Percentiles rank a stretch among this genome's conserved stretches.
phyloP scores from a whole-genome alignment of 1,140 invertebrate species.

The Ylistrum balloti region DNA sequence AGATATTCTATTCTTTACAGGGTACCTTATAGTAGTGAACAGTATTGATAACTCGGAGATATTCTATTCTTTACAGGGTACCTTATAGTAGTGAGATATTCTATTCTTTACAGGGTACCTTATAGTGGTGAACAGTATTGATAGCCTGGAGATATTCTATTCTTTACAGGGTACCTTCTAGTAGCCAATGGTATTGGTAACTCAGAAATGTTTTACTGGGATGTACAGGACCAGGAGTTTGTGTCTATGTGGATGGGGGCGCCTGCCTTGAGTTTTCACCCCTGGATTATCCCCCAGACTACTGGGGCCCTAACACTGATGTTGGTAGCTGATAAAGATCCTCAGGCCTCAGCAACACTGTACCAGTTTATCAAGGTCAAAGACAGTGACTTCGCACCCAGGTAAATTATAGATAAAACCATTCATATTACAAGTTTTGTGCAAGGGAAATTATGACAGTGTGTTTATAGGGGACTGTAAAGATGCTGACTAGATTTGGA shows the following conservation, averaged over 20 bases:
- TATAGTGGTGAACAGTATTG: no score
- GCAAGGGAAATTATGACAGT: background rate
- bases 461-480: no score
- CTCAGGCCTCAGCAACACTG: slow-evolving; percentile 61
- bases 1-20: no score
- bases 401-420: slow-evolving; percentile 61
- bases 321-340: slow-evolving; percentile 65
- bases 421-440: background rate
- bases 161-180: slow-evolving; percentile 70
- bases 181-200: slow-evolving; percentile 74
- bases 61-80: no score
- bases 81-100: no score
- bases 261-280: slow-evolving; percentile 67
- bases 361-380: slow-evolving; percentile 74
- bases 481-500: no score
- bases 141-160: background rate
- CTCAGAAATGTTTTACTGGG: slow-evolving; percentile 77
- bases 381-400: slow-evolving; percentile 78
- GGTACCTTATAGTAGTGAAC: no score
- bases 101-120: no score
- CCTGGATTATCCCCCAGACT: slow-evolving; percentile 71
- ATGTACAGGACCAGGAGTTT: slow-evolving; percentile 68
- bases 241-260: slow-evolving; percentile 70
- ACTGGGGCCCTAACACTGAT: slow-evolving; percentile 66
- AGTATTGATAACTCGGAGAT: no score